Percentiles rank a stretch among this genome's conserved stretches.
Evolutionary conservation across 2,888 invertebrate genomes (phyloP).

Genomic region (Pterostichus niger): DNA sequence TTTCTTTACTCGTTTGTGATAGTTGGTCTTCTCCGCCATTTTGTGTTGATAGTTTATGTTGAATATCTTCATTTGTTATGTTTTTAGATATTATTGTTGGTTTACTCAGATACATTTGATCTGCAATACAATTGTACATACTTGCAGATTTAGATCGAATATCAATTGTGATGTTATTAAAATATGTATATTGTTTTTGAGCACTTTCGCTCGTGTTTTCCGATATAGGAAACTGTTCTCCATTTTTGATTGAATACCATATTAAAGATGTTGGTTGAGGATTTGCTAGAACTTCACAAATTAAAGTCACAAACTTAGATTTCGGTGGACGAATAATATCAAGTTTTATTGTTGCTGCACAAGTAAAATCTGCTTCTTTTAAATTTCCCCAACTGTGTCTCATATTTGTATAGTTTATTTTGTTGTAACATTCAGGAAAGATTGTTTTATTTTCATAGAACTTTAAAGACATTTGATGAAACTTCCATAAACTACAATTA

Average conservation of each 20-base stretch:
- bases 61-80: no score
- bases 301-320: not conserved
- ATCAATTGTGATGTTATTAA: no score
- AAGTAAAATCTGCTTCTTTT: not conserved
- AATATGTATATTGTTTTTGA: no score
- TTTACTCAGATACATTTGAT: no score
- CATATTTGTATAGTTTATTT: not conserved
- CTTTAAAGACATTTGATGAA: not conserved
- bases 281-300: not conserved
- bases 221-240: not conserved
- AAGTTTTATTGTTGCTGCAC: not conserved
- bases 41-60: no score
- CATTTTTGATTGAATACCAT: not conserved
- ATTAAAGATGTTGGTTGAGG: not conserved
- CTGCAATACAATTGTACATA: no score
- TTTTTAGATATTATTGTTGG: no score
- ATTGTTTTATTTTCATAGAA: no score
- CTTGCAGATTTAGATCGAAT: no score
- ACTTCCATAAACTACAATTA: not conserved
- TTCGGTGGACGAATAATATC: not conserved
- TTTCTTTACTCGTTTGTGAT: no score
- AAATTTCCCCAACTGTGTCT: not conserved
- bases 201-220: no score
- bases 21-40: no score
- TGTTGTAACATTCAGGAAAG: not conserved